These are phyloP conservation scores for Chloroclystis v-ata DNA, from an alignment of 2,888 invertebrate genomes.

Conservation along the genomic window DNA sequence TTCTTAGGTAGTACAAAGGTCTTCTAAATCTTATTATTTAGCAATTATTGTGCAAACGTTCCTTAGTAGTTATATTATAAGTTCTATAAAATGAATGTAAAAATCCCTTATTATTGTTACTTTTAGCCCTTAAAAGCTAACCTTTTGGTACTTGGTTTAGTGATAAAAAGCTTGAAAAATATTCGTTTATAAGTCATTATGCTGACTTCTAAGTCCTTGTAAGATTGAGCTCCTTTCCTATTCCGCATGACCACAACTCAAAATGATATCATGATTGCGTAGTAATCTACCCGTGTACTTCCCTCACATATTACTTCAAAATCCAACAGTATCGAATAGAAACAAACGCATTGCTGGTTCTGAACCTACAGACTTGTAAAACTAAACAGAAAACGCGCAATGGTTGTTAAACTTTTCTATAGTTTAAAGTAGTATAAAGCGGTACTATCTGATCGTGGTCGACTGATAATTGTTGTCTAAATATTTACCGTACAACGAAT, in stretches of 20 bases:
- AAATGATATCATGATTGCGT: conserved; percentile 72
- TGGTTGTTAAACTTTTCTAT: conserved; percentile 26
- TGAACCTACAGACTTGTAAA: neutral
- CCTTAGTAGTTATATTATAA: too few species aligned
- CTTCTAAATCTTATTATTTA: too few species aligned
- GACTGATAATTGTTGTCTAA: conserved; percentile 71
- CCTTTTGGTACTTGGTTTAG: too few species aligned
- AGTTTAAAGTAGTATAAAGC: conserved; percentile 30
- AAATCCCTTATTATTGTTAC: too few species aligned
- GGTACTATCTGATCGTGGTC: conserved; percentile 54
- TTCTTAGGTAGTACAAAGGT: too few species aligned
- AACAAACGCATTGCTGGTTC: conserved; percentile 38
- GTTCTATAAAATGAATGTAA: too few species aligned
- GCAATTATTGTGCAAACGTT: too few species aligned
- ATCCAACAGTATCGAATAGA: conserved; percentile 21
- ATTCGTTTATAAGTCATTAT: too few species aligned
- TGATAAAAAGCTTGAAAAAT: too few species aligned
- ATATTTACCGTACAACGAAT: conserved; percentile 63
- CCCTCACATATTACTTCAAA: conserved; percentile 27
- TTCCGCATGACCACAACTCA: conserved; percentile 60
- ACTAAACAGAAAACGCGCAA: conserved; percentile 26
- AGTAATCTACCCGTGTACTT: conserved; percentile 59
- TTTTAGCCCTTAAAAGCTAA: too few species aligned
- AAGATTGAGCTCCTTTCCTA: conserved; percentile 35
- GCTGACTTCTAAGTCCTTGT: neutral